Percentiles rank a stretch among this genome's conserved stretches.
phyloP scores from a whole-genome alignment of 2,797 vertebrate genomes.

The Trachops cirrhosus region DNA sequence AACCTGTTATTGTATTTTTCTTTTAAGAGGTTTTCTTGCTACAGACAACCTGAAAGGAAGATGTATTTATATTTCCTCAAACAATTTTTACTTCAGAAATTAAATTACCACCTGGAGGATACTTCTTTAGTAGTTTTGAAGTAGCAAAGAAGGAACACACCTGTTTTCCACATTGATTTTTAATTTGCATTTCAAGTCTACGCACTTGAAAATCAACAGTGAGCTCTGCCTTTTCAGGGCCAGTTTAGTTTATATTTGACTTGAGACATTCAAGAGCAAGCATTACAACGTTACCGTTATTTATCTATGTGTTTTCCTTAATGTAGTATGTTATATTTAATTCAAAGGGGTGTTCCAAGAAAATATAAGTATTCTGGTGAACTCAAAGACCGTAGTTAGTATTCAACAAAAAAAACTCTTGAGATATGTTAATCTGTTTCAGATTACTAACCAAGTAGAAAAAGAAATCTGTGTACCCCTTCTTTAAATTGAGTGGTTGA shows the following conservation, averaged over 20 bases:
- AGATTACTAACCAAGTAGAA: slow-evolving; percentile 4
- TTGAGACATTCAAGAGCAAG: background rate
- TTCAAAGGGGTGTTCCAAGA: background rate
- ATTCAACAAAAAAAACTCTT: background rate
- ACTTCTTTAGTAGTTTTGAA: background rate
- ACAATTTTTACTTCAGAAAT: slow-evolving; percentile 23
- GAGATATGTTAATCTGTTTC: background rate
- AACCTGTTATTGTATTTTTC: background rate
- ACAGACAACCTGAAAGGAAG: background rate
- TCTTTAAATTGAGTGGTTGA: slow-evolving; percentile 7
- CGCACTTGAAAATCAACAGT: background rate
- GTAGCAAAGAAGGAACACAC: background rate
- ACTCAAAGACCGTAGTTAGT: background rate
- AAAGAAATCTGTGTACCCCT: background rate
- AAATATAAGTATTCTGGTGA: background rate
- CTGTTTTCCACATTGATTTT: slow-evolving; percentile 19
- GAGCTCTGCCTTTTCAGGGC: background rate
- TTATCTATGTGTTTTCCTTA: slow-evolving; percentile 1
- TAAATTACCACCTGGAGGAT: background rate
- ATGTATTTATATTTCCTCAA: background rate
- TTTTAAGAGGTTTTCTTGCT: slow-evolving; percentile 4
- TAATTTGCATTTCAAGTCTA: slow-evolving; percentile 16
- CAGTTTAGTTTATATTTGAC: slow-evolving; percentile 8
- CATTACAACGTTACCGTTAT: background rate
- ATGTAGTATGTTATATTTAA: background rate